Conservation (phyloP, 2,797 vertebrate genomes). For the Falco biarmicus region DNA sequence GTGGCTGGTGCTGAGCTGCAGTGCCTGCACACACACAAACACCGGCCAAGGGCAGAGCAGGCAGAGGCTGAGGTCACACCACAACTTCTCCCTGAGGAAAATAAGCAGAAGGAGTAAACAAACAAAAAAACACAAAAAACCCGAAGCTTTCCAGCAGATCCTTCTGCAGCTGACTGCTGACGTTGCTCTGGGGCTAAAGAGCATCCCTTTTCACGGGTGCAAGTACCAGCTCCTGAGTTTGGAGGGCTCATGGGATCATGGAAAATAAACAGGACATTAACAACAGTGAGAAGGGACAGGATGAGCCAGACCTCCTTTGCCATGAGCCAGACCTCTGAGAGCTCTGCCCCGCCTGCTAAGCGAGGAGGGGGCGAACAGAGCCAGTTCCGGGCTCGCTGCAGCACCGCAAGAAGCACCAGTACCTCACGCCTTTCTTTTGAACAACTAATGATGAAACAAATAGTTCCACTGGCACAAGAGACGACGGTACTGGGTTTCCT, state of each 20-base stretch:
- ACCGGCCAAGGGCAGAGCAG: neutral
- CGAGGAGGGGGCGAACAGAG: neutral
- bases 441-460: neutral
- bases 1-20: neutral
- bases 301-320: neutral
- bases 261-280: neutral
- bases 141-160: neutral
- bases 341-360: neutral
- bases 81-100: neutral
- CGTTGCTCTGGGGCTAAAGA: neutral
- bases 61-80: neutral
- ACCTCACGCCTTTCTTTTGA: neutral
- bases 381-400: neutral
- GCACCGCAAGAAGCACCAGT: neutral
- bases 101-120: neutral
- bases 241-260: neutral
- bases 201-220: neutral
- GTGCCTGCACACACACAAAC: neutral
- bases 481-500: neutral
- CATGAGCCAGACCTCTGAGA: neutral
- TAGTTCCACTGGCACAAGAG: neutral
- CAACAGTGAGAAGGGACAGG: neutral
- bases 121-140: neutral
- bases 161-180: neutral
- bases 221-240: neutral